Evolutionary conservation across 2,113 vertebrate genomes (phyloP).

Genomic region (Mixornis gularis): DNA sequence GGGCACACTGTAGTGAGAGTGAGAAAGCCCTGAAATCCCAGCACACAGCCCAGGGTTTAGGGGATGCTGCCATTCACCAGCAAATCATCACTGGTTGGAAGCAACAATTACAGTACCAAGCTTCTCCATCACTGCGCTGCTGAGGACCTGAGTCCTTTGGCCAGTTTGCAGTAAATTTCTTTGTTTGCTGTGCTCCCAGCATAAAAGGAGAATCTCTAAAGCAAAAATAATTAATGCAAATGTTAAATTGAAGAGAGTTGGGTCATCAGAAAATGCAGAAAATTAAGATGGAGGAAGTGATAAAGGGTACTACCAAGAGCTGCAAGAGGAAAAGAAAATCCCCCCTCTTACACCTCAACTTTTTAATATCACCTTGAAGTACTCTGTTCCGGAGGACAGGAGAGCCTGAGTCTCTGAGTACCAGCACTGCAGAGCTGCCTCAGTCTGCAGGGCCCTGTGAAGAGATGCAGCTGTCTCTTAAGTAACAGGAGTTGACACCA

Average conservation of each 20-base stretch:
- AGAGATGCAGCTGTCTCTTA: slow-evolving; percentile 12
- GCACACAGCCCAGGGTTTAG: not conserved
- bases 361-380: not conserved
- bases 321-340: not conserved
- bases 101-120: not conserved
- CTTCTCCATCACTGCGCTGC: not conserved
- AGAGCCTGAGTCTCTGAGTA: not conserved
- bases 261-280: not conserved
- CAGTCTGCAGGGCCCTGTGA: fast-evolving
- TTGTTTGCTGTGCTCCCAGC: not conserved
- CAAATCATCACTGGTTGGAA: fast-evolving
- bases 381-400: not conserved
- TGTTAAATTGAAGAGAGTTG: not conserved
- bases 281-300: not conserved
- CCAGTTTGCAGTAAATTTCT: not conserved
- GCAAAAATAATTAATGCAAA: not conserved
- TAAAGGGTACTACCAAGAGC: not conserved
- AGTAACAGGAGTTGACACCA: slow-evolving; percentile 20
- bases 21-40: not conserved
- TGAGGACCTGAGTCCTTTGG: not conserved
- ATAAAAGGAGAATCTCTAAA: not conserved
- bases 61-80: not conserved
- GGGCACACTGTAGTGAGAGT: fast-evolving
- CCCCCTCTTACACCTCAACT: not conserved
- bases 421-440: not conserved